phyloP scores from a whole-genome alignment of 2,888 invertebrate genomes.

The Bursaphelenchus okinawaensis region DNA sequence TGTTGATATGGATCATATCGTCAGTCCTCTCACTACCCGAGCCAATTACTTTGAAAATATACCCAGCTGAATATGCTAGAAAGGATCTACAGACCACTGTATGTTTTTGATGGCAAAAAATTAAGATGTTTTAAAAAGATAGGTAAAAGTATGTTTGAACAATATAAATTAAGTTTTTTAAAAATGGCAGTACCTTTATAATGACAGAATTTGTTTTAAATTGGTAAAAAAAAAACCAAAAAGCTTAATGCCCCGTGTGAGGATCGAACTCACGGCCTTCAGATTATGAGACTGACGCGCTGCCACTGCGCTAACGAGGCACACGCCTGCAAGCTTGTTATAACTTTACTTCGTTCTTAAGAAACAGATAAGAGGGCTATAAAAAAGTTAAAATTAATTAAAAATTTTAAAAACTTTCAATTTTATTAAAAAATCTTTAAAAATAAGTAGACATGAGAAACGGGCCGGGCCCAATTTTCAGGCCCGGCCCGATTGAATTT shows the following conservation, averaged over 20 bases:
- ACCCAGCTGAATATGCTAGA: slow-evolving; percentile 40
- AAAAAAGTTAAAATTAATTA: no score
- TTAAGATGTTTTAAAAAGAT: no score
- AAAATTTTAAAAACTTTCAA: no score
- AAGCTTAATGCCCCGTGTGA: background rate
- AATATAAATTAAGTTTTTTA: background rate
- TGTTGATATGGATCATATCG: slow-evolving; percentile 43
- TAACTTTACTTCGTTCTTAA: no score
- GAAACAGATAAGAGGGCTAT: no score
- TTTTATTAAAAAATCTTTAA: no score
- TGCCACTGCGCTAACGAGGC: background rate
- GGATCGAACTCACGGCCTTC: background rate
- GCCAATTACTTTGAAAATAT: slow-evolving; percentile 44
- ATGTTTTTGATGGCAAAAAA: slow-evolving; percentile 9
- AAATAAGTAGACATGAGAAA: no score
- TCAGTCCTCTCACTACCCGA: slow-evolving; percentile 46
- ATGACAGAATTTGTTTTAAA: background rate
- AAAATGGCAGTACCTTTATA: background rate
- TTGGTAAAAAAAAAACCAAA: background rate
- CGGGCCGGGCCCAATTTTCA: no score
- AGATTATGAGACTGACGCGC: background rate
- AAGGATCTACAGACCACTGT: slow-evolving; percentile 45
- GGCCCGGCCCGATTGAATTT: no score
- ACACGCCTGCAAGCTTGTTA: no score
- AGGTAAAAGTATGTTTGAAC: background rate